Conservation (phyloP, 2,113 vertebrate genomes). For the Oxyruncus cristatus region DNA sequence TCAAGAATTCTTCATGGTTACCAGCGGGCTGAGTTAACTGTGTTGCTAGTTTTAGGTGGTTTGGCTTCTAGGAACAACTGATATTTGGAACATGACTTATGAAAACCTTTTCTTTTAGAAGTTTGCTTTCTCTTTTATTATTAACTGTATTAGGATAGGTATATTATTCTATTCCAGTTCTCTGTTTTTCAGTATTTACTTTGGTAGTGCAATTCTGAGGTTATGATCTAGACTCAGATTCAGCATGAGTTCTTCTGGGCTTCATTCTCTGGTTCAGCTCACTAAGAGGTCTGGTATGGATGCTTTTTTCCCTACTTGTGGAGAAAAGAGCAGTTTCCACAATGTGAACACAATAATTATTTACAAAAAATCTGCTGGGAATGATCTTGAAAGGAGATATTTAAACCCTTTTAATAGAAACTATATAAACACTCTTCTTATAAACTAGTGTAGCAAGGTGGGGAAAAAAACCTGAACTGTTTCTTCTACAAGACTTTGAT, state of each 20-base stretch:
- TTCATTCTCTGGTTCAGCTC: background rate
- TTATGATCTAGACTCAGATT: background rate
- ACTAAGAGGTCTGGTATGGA: background rate
- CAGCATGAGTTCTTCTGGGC: background rate
- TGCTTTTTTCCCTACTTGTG: background rate
- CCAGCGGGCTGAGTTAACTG: background rate
- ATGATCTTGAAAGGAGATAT: background rate
- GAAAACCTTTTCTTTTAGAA: background rate
- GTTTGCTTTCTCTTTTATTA: background rate
- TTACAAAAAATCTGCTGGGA: background rate
- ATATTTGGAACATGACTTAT: background rate
- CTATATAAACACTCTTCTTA: background rate
- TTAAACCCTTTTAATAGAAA: background rate
- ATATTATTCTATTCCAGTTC: background rate
- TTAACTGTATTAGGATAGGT: background rate
- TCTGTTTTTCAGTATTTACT: background rate
- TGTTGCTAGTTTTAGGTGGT: background rate
- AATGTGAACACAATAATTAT: background rate
- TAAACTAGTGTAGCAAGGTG: background rate
- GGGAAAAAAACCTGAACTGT: background rate
- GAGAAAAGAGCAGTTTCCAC: background rate
- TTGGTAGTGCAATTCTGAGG: background rate
- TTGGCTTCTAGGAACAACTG: background rate
- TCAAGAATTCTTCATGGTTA: background rate
- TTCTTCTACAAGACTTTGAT: background rate